A percentile compares a stretch with the other conserved stretches of the same genome.
phyloP scores from a whole-genome alignment of 64 coral and sea anemone species.

The Cladopsammia gracilis region DNA sequence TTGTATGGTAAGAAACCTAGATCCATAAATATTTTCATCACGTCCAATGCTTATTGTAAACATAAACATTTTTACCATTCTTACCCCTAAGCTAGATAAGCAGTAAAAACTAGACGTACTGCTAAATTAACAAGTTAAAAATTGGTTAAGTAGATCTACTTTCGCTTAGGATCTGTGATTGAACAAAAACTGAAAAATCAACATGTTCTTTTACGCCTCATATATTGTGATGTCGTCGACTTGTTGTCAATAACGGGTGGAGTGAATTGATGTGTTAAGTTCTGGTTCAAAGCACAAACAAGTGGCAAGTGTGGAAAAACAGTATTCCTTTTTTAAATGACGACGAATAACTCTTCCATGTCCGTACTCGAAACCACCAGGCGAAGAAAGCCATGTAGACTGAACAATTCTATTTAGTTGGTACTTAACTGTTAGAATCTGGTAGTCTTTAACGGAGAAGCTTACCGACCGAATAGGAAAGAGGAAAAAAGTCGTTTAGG shows the following conservation, averaged over 20 bases:
- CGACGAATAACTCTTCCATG: not conserved
- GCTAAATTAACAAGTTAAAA: not conserved
- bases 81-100: not conserved
- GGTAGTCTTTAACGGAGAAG: too few relatives aligned
- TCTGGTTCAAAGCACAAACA: not conserved
- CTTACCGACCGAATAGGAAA: too few relatives aligned
- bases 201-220: not conserved
- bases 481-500: too few relatives aligned
- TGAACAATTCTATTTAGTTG: too few relatives aligned
- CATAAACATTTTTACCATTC: not conserved
- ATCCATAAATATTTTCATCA: constrained; percentile 16
- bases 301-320: not conserved
- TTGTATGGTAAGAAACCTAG: constrained; percentile 35
- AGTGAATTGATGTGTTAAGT: not conserved
- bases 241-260: constrained; percentile 10
- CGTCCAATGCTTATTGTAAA: not conserved
- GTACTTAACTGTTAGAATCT: too few relatives aligned
- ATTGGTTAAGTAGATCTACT: not conserved
- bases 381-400: too few relatives aligned
- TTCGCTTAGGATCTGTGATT: not conserved
- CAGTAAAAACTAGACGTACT: not conserved
- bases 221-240: not conserved
- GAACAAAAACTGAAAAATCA: not conserved
- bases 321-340: not conserved
- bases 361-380: too few relatives aligned